Percentiles rank a stretch among this genome's conserved stretches.
These are phyloP conservation scores for Thalassoma bifasciatum DNA, from an alignment of 2,113 vertebrate genomes.

Conservation along the genomic window DNA sequence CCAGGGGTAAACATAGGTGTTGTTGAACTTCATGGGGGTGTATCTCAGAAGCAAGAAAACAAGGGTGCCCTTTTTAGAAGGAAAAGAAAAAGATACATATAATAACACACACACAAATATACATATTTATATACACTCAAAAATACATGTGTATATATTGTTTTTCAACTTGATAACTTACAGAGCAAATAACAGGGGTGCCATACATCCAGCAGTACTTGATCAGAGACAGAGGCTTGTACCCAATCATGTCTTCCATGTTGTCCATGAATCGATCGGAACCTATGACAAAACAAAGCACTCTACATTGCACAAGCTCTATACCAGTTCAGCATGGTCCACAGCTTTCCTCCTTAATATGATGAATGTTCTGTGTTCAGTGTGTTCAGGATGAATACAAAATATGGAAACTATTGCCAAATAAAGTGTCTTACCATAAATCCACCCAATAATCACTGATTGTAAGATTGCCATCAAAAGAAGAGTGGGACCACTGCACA, in stretches of 20 bases:
- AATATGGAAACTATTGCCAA: not conserved
- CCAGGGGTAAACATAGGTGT: constrained; percentile 76
- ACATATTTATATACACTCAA: too few relatives aligned
- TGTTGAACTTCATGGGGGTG: constrained; percentile 77
- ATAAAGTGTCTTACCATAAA: constrained; percentile 74
- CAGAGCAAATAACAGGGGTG: constrained; percentile 72
- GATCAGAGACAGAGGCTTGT: constrained; percentile 70
- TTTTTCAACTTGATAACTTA: constrained; percentile 44
- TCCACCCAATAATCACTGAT: constrained; percentile 78
- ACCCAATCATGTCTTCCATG: constrained; percentile 82
- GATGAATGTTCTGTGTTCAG: too few relatives aligned
- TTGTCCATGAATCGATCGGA: constrained; percentile 77
- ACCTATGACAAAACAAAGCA: constrained; percentile 53
- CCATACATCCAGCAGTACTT: constrained; percentile 79
- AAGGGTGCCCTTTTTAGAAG: constrained; percentile 68
- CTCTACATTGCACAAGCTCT: not conserved
- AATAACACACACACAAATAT: not conserved
- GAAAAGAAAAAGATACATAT: not conserved
- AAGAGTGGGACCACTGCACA: constrained; percentile 78
- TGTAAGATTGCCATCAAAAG: constrained; percentile 78
- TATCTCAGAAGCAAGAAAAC: constrained; percentile 75
- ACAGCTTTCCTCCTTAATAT: too few relatives aligned
- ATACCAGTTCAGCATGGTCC: too few relatives aligned
- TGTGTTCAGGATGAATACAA: not conserved
- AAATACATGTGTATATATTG: too few relatives aligned